phyloP scores from a whole-genome alignment of 2,797 vertebrate species.

The Oceanodroma leucorhoa region DNA sequence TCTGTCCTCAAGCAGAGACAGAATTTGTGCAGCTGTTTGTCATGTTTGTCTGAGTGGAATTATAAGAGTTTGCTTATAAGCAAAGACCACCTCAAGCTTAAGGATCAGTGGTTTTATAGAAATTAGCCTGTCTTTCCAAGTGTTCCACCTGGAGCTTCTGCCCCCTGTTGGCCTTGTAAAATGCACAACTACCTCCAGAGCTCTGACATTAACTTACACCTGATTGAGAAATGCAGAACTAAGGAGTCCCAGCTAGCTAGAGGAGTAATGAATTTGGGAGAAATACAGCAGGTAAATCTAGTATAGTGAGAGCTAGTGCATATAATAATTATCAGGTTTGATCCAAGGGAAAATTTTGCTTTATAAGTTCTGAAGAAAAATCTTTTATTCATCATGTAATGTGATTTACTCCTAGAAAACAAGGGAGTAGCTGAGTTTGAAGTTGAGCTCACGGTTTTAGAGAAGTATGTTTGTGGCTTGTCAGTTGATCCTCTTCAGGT shows the following conservation, averaged over 20 bases:
- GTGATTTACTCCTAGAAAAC: not conserved
- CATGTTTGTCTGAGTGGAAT: not conserved
- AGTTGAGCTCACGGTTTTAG: not conserved
- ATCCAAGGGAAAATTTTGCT: not conserved
- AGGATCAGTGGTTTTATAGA: not conserved
- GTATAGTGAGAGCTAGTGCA: not conserved
- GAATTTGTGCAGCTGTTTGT: not conserved
- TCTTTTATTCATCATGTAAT: not conserved
- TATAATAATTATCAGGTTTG: not conserved
- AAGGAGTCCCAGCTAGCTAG: not conserved
- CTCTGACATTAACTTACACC: not conserved
- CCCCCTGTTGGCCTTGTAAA: fast-evolving
- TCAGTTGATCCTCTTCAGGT: not conserved
- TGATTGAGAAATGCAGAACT: not conserved
- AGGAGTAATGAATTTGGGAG: not conserved
- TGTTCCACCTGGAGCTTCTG: not conserved
- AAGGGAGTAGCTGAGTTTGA: not conserved
- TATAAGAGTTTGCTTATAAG: not conserved
- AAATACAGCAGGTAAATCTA: not conserved
- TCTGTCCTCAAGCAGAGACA: not conserved
- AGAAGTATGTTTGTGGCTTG: not conserved
- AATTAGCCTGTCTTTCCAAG: not conserved
- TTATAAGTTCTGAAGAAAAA: not conserved
- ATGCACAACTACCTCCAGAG: not conserved
- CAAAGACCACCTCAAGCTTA: not conserved